Conservation (phyloP, 2,797 vertebrate species). For the Trachurus trachurus region DNA sequence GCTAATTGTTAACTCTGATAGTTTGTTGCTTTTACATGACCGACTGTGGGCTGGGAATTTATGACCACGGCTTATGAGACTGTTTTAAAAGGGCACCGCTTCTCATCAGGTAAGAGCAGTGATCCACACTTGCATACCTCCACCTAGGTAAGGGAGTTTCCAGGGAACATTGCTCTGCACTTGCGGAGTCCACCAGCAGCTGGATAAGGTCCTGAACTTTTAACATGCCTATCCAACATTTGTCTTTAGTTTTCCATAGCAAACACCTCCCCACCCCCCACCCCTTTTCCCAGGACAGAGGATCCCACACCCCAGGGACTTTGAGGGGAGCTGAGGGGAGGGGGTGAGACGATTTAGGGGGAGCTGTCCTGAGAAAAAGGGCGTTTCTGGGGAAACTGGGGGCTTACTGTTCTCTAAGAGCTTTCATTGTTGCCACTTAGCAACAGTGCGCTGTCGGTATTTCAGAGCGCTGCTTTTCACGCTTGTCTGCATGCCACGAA, state of each 20-base stretch:
- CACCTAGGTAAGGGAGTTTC: slow-evolving; percentile 30
- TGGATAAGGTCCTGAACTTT: slow-evolving; percentile 70
- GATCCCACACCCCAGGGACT: slow-evolving; percentile 54
- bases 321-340: slow-evolving; percentile 50
- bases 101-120: background rate
- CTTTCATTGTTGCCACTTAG: slow-evolving; percentile 79
- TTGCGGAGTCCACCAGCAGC: slow-evolving; percentile 52
- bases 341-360: slow-evolving; percentile 58
- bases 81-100: slow-evolving; percentile 25
- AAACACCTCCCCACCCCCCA: slow-evolving; percentile 61
- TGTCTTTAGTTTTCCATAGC: slow-evolving; percentile 66
- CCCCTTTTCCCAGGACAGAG: slow-evolving; percentile 72
- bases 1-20: too few relatives aligned
- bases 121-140: slow-evolving; percentile 14
- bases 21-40: too few relatives aligned
- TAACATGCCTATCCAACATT: slow-evolving; percentile 72
- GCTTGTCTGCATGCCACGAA: slow-evolving; percentile 36
- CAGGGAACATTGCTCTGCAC: slow-evolving; percentile 37
- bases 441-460: slow-evolving; percentile 74
- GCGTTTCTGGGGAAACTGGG: slow-evolving; percentile 80
- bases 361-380: slow-evolving; percentile 73
- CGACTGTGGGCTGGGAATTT: background rate
- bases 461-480: slow-evolving; percentile 70
- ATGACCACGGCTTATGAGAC: slow-evolving; percentile 13
- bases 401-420: slow-evolving; percentile 71